These are phyloP conservation scores for Conops quadrifasciatus DNA, from an alignment of 2,888 invertebrate species.

Conservation along the genomic window DNA sequence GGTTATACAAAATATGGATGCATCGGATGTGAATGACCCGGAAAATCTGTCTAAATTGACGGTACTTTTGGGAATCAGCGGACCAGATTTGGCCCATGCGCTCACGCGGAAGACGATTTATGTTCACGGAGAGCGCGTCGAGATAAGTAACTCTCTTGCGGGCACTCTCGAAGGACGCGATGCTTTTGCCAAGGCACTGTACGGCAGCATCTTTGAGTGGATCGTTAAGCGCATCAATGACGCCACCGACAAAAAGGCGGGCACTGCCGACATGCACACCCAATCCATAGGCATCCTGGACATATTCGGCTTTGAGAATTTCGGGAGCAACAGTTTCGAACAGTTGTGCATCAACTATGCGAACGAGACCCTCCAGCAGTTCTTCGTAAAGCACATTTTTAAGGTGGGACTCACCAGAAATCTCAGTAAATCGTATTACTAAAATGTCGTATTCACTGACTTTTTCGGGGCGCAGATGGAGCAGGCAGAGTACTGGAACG, in stretches of 20 bases:
- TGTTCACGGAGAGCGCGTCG: slow-evolving; percentile 82
- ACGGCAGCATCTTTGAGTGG: slow-evolving; percentile 88
- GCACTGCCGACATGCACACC: slow-evolving; percentile 66
- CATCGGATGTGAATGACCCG: slow-evolving; percentile 82
- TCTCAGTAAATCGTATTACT: neutral
- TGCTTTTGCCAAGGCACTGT: slow-evolving; percentile 92
- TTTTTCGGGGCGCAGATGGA: slow-evolving; percentile 70
- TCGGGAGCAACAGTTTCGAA: slow-evolving; percentile 90
- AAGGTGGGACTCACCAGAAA: no score
- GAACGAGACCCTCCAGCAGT: slow-evolving; percentile 95
- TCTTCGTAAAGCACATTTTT: slow-evolving; percentile 94
- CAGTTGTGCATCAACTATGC: slow-evolving; percentile 97
- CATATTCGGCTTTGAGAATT: slow-evolving; percentile 98
- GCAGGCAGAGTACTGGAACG: slow-evolving; percentile 89
- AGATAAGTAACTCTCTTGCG: slow-evolving; percentile 77
- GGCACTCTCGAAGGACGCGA: slow-evolving; percentile 87
- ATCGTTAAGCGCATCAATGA: slow-evolving; percentile 90
- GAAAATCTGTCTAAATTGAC: slow-evolving; percentile 76
- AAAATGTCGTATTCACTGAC: neutral
- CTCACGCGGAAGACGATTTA: slow-evolving; percentile 87
- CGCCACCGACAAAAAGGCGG: slow-evolving; percentile 73
- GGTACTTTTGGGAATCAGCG: slow-evolving; percentile 75
- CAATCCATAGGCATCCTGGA: slow-evolving; percentile 89
- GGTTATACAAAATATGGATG: slow-evolving; percentile 83
- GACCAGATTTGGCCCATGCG: slow-evolving; percentile 77